phyloP scores from a whole-genome alignment of 1,140 invertebrate species.

The Sminthurinus signatus region DNA sequence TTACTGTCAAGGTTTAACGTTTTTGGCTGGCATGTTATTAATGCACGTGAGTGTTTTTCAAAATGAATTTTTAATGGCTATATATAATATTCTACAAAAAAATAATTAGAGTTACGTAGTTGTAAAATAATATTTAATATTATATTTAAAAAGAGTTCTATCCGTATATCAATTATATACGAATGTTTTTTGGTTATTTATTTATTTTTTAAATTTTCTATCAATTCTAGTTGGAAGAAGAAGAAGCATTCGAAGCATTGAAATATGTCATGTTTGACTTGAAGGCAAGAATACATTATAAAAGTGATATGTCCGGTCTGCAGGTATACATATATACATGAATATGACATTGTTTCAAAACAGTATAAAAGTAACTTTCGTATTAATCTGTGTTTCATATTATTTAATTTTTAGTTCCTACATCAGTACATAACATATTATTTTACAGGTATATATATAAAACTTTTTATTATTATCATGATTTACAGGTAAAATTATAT shows the following conservation, averaged over 20 bases:
- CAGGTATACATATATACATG: conserved; percentile 53
- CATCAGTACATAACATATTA: no score
- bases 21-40: conserved; percentile 85
- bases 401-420: no score
- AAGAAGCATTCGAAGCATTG: conserved; percentile 76
- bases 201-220: conserved; percentile 15
- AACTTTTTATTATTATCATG: no score
- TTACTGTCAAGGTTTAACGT: conserved; percentile 80
- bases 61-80: background rate
- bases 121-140: no score
- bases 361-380: background rate
- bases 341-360: background rate
- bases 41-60: conserved; percentile 68
- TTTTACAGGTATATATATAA: conserved; percentile 8
- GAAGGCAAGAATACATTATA: conserved; percentile 76
- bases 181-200: no score
- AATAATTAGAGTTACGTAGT: no score
- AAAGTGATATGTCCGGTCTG: conserved; percentile 87
- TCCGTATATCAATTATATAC: no score
- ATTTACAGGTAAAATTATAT: conserved; percentile 66
- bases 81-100: no score
- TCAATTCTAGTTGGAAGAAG: conserved; percentile 73
- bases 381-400: no score
- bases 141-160: no score
- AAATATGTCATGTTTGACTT: conserved; percentile 86